Conservation (phyloP, 64 coral and sea anemone species). For the Pachyseris speciosa region DNA sequence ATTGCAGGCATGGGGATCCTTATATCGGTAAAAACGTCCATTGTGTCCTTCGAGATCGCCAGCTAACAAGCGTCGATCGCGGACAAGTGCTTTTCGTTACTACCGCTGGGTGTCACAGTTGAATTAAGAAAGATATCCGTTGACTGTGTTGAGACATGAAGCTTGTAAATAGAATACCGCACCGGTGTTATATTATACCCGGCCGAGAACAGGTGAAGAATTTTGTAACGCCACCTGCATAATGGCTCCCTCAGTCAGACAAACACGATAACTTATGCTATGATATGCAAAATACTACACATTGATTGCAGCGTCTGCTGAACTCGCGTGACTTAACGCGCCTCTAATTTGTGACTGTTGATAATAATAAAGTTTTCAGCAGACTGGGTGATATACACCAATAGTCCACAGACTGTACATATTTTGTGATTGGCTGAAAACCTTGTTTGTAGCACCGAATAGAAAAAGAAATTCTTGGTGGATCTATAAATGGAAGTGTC, state of each 20-base stretch:
- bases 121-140: no score
- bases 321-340: no score
- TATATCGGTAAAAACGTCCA: slow-evolving; percentile 22
- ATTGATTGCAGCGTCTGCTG: no score
- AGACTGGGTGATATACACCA: no score
- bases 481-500: no score
- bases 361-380: no score
- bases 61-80: not conserved
- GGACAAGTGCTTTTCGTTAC: slow-evolving; percentile 3
- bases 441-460: no score
- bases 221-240: slow-evolving; percentile 9
- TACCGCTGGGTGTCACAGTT: not conserved
- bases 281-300: not conserved
- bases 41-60: not conserved
- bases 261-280: not conserved
- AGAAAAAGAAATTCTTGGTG: no score
- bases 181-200: not conserved
- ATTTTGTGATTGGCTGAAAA: no score
- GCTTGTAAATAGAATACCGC: not conserved
- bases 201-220: not conserved
- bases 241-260: not conserved
- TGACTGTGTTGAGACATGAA: no score
- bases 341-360: no score
- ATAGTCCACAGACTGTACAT: no score
- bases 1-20: slow-evolving; percentile 4